Conservation (phyloP, 1,140 invertebrate genomes). For the Dendrolimus punctatus region DNA sequence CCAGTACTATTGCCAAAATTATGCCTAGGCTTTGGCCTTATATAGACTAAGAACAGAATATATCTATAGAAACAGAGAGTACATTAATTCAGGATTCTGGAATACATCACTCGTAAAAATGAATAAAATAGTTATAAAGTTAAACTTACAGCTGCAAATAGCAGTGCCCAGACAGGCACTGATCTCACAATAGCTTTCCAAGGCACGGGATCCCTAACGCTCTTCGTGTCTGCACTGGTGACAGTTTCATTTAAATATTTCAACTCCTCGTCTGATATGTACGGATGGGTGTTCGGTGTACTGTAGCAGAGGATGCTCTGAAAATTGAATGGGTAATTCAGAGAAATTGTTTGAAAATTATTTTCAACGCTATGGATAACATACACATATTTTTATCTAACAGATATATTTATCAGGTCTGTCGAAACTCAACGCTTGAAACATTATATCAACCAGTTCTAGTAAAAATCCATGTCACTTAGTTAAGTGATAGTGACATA, state of each 20-base stretch:
- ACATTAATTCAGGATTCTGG: too few relatives aligned
- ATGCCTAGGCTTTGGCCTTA: too few relatives aligned
- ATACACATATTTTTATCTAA: too few relatives aligned
- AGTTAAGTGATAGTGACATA: too few relatives aligned
- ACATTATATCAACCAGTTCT: too few relatives aligned
- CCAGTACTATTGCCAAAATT: too few relatives aligned
- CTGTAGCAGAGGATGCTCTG: constrained; percentile 80
- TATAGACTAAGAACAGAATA: too few relatives aligned
- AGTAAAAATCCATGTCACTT: too few relatives aligned
- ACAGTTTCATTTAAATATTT: constrained; percentile 82
- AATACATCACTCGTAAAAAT: neutral
- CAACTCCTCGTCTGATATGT: constrained; percentile 86
- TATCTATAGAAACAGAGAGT: too few relatives aligned
- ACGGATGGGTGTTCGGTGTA: constrained; percentile 86
- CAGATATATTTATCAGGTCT: too few relatives aligned
- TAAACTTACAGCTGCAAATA: constrained; percentile 73
- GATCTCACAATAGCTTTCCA: constrained; percentile 85
- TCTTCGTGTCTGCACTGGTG: constrained; percentile 65
- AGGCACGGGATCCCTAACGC: constrained; percentile 74
- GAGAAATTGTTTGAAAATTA: constrained; percentile 1
- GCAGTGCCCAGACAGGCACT: constrained; percentile 80
- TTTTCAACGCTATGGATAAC: neutral
- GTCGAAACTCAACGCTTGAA: too few relatives aligned
- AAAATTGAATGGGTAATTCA: constrained; percentile 20
- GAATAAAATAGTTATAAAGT: neutral